phyloP scores from a whole-genome alignment of 2,888 invertebrate genomes.

The Acronicta leporina region DNA sequence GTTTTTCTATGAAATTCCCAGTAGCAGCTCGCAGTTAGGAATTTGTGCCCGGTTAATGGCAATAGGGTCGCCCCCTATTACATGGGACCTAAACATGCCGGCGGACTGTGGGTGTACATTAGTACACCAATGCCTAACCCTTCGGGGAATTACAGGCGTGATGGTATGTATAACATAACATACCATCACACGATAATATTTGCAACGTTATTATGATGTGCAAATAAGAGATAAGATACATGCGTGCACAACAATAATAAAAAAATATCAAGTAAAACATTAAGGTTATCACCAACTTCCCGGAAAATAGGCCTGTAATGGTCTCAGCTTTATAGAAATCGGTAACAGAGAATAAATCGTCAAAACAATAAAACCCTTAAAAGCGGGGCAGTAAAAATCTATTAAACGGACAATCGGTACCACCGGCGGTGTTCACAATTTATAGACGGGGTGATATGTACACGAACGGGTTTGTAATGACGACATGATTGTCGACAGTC shows the following conservation, averaged over 20 bases:
- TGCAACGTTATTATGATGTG: too few species aligned
- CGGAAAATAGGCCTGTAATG: constrained; percentile 47
- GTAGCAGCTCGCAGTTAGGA: too few species aligned
- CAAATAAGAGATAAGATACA: too few species aligned
- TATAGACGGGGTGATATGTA: constrained; percentile 82
- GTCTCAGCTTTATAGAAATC: constrained; percentile 46
- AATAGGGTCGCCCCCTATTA: too few species aligned
- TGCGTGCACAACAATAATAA: background rate
- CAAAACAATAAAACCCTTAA: constrained; percentile 62
- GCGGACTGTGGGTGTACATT: too few species aligned
- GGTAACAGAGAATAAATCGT: constrained; percentile 61
- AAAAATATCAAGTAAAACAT: constrained; percentile 34
- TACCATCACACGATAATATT: too few species aligned
- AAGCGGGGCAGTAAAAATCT: constrained; percentile 78
- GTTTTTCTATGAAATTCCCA: too few species aligned
- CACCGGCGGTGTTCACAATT: constrained; percentile 85
- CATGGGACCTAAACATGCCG: too few species aligned
- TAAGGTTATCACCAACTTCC: constrained; percentile 42
- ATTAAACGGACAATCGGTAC: constrained; percentile 79
- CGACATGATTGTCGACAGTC: constrained; percentile 86
- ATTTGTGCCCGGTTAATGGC: too few species aligned
- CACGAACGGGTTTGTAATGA: constrained; percentile 84
- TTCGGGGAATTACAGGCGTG: too few species aligned
- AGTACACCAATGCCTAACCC: too few species aligned
- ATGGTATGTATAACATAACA: too few species aligned